A percentile compares a stretch with the other conserved stretches of the same genome.
Conservation (phyloP, 1,140 invertebrate species). For the Brachystomella parvula region DNA sequence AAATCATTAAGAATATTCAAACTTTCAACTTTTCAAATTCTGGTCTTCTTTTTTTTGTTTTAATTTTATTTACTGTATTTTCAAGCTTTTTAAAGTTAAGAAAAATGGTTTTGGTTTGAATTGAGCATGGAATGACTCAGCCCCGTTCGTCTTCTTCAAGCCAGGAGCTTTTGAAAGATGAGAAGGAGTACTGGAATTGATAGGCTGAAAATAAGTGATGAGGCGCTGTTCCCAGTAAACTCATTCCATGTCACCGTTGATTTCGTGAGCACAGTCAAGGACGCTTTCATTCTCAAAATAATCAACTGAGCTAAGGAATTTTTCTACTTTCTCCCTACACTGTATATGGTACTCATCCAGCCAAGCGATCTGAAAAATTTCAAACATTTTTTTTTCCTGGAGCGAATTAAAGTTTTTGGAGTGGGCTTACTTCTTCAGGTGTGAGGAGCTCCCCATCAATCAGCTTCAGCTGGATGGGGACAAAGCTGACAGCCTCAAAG, state of each 20-base stretch:
- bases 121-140: too few species aligned
- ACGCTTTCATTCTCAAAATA: neutral
- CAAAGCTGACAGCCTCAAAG: conserved; percentile 76
- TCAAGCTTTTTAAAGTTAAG: too few species aligned
- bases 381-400: neutral
- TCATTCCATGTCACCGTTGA: too few species aligned
- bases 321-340: conserved; percentile 60
- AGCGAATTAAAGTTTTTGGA: neutral
- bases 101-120: too few species aligned
- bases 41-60: too few species aligned
- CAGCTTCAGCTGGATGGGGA: conserved; percentile 87
- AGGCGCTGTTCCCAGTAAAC: too few species aligned
- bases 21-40: too few species aligned
- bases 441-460: conserved; percentile 72
- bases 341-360: conserved; percentile 69
- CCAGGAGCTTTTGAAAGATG: neutral
- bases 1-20: too few species aligned
- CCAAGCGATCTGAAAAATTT: conserved; percentile 53
- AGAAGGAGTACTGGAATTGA: too few species aligned
- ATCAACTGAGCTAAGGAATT: conserved; percentile 47
- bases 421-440: conserved; percentile 54
- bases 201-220: too few species aligned
- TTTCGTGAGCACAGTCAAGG: too few species aligned
- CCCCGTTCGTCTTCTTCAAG: neutral
- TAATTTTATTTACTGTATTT: too few species aligned